phyloP scores from a whole-genome alignment of 2,113 vertebrate species.

The Centropus bengalensis region DNA sequence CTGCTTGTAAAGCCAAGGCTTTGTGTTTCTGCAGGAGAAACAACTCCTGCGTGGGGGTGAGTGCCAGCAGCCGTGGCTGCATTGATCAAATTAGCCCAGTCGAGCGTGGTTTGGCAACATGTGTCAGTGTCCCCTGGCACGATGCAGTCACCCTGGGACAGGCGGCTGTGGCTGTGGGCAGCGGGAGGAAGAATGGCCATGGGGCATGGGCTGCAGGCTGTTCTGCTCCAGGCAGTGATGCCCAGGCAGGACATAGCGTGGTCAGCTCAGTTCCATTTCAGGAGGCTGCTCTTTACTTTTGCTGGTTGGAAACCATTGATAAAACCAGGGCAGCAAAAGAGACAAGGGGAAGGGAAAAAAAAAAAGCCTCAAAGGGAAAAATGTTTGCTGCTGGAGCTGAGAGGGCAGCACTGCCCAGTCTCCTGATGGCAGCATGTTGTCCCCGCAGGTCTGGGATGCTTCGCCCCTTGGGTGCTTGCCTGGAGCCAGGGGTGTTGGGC shows the following conservation, averaged over 20 bases:
- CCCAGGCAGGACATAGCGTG: not conserved
- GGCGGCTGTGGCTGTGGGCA: not conserved
- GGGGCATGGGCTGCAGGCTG: not conserved
- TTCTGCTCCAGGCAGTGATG: not conserved
- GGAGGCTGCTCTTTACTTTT: not conserved
- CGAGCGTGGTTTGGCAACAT: not conserved
- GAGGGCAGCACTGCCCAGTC: not conserved
- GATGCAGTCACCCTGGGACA: not conserved
- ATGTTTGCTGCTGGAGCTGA: not conserved
- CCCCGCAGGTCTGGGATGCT: not conserved
- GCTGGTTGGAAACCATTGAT: not conserved
- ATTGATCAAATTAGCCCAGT: not conserved
- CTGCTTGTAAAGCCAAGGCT: rapidly evolving
- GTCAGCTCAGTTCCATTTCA: not conserved
- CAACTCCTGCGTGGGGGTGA: not conserved
- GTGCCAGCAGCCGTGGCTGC: not conserved
- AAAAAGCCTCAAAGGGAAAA: not conserved
- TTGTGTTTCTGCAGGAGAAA: not conserved
- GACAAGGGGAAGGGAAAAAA: not conserved
- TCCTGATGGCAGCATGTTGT: rapidly evolving
- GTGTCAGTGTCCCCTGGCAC: not conserved
- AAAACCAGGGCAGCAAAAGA: not conserved
- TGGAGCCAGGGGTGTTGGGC: not conserved
- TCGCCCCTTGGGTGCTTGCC: too few species aligned
- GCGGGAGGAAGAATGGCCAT: not conserved